Conservation (phyloP, 2,888 invertebrate species). For the Tachystola acroxantha region DNA sequence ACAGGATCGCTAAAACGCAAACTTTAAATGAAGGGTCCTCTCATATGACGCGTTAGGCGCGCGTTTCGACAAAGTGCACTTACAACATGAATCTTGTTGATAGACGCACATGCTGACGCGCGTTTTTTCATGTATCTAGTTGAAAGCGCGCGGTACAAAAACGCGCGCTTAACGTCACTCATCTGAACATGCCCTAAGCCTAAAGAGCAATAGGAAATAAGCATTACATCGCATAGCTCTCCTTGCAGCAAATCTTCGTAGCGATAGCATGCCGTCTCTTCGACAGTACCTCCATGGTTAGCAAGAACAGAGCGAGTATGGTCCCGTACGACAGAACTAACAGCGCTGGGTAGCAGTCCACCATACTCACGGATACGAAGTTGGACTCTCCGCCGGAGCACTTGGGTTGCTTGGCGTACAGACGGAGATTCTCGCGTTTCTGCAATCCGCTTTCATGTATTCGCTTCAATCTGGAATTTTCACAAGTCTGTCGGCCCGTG, state of each 20-base stretch:
- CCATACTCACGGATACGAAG: slow-evolving; percentile 82
- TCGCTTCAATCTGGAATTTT: slow-evolving; percentile 57
- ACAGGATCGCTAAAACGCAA: too few species aligned
- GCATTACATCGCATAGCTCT: not conserved
- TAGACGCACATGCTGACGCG: too few species aligned
- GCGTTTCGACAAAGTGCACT: too few species aligned
- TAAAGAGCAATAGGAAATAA: too few species aligned
- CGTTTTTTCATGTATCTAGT: too few species aligned
- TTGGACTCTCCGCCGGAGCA: slow-evolving; percentile 78
- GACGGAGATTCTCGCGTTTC: slow-evolving; percentile 72
- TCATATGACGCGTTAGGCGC: too few species aligned
- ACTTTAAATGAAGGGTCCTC: too few species aligned
- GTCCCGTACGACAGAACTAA: slow-evolving; percentile 53
- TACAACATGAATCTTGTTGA: too few species aligned
- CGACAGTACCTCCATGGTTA: slow-evolving; percentile 39
- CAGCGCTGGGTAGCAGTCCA: slow-evolving; percentile 76
- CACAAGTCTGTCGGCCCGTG: slow-evolving; percentile 3
- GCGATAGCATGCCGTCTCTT: slow-evolving; percentile 28
- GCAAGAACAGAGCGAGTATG: slow-evolving; percentile 34
- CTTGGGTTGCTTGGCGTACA: slow-evolving; percentile 81
- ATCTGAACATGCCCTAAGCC: too few species aligned
- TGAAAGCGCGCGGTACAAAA: too few species aligned
- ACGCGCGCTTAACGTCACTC: too few species aligned
- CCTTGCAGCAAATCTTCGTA: slow-evolving; percentile 16
- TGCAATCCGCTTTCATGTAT: slow-evolving; percentile 77